Evolutionary conservation across 2,797 vertebrate genomes (phyloP).

Genomic region (Antennarius maculatus): DNA sequence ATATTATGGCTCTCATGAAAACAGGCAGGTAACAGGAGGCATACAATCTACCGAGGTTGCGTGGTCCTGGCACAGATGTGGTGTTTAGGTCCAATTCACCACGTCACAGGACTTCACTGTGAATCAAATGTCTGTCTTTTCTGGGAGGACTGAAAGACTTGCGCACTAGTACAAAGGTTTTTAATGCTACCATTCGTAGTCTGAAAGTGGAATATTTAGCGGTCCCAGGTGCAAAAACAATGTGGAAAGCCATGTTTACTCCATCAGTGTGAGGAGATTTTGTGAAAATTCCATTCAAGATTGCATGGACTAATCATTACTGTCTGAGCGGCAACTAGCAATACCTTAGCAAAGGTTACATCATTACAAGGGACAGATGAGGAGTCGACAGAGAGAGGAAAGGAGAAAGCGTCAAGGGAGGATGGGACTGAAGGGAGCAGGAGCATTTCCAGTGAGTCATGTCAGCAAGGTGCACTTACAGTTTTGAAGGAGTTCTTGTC

Average conservation of each 20-base stretch:
- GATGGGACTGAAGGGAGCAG: constrained; percentile 35
- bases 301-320: constrained; percentile 77
- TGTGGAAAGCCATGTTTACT: constrained; percentile 61
- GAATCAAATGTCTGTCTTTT: constrained; percentile 64
- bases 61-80: constrained; percentile 36
- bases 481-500: constrained; percentile 94
- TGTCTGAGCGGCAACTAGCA: constrained; percentile 63
- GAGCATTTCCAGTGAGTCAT: constrained; percentile 32
- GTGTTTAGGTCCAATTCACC: constrained; percentile 52
- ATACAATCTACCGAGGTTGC: constrained; percentile 35
- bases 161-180: neutral
- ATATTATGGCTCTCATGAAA: constrained; percentile 61
- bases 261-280: constrained; percentile 50
- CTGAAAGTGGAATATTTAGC: constrained; percentile 9
- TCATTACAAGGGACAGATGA: constrained; percentile 74
- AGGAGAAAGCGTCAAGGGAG: constrained; percentile 51
- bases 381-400: constrained; percentile 47
- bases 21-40: constrained; percentile 65
- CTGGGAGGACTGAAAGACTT: constrained; percentile 2
- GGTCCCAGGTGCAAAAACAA: constrained; percentile 49
- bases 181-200: neutral
- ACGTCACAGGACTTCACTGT: constrained; percentile 35
- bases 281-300: constrained; percentile 79
- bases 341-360: constrained; percentile 78
- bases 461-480: constrained; percentile 82